Base-by-base conservation (phyloP, 2,113 vertebrate genomes). In the Lagopus muta region DNA sequence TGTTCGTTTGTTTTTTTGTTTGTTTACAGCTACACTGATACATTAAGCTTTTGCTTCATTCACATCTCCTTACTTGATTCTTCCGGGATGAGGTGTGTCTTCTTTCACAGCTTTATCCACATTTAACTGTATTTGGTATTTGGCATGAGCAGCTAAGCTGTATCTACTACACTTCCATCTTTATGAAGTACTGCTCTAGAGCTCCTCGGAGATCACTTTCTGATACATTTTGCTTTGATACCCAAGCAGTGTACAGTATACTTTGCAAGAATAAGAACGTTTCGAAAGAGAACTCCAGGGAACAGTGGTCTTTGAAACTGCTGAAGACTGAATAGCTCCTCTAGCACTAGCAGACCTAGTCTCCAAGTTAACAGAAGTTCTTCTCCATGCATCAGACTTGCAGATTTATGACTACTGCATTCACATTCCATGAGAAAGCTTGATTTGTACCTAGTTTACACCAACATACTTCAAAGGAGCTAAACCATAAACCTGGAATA, bases 351-450 rank as follows among this genome's bases (percentile, higher is more conserved):
- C 21, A 85, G 48, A 76, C 13, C 48, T 47, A 74, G 71, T 28
- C 82, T 45, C 15, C 10, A 82, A 82, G 92, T 85, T 94, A 95
- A 92, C 89, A 84, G 62, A 85, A 82, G 87, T 67, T 67, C 67
- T 70, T 2, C 28, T 70, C 28, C 40, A 32, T 12, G n/a, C 57
- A 21, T n/a, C 50, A 86, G 71, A 64, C 65, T 79, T 54, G 22
- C 65, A 81, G 73, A 92, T 94, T 94, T 87, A 95, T 45, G 62
- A 80, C 8, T 87, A 71, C 62, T 55, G 66, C 58, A 27, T 34
- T 75, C 42, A 11, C 32, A 87, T 79, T 42, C 58, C 64, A 73
- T 54, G 34, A 79, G 27, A 67, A 87, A 85, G 27, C 75, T 60
- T 77, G 36, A 82, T 89, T 82, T 73, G 60, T 28, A 52, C 42